phyloP scores from a whole-genome alignment of 2,113 vertebrate species.

The Malaclemys terrapin region DNA sequence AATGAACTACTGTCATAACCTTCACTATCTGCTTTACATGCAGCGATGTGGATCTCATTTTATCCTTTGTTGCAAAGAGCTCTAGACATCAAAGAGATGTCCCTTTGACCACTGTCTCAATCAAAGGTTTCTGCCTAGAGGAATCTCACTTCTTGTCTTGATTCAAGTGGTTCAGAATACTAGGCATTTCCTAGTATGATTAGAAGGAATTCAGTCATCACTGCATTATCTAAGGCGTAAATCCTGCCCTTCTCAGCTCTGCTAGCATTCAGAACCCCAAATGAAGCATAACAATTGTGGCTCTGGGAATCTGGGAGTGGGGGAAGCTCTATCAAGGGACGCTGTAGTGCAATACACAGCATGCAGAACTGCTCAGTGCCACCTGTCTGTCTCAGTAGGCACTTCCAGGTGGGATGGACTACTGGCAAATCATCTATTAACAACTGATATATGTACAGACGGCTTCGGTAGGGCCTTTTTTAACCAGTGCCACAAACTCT shows the following conservation, averaged over 20 bases:
- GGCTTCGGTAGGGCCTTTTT: slow-evolving; percentile 35
- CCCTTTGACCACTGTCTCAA: slow-evolving; percentile 63
- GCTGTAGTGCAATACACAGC: slow-evolving; percentile 3
- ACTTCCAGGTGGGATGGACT: background rate
- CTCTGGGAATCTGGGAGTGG: background rate
- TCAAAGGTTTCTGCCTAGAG: slow-evolving; percentile 48
- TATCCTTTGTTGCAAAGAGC: slow-evolving; percentile 62
- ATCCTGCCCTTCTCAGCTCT: slow-evolving; percentile 29
- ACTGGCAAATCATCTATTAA: background rate
- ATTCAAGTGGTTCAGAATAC: slow-evolving; percentile 43
- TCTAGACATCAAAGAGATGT: slow-evolving; percentile 64
- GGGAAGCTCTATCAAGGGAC: slow-evolving; percentile 24
- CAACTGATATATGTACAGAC: slow-evolving; percentile 48
- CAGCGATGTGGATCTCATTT: slow-evolving; percentile 24
- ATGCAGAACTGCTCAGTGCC: background rate
- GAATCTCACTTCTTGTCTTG: slow-evolving; percentile 5
- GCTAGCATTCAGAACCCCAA: slow-evolving; percentile 3
- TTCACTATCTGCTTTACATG: slow-evolving; percentile 35
- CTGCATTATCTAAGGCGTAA: slow-evolving; percentile 31
- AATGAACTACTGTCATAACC: slow-evolving; percentile 69
- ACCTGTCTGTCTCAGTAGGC: slow-evolving; percentile 22
- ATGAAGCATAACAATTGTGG: slow-evolving; percentile 54
- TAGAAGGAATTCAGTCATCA: slow-evolving; percentile 11
- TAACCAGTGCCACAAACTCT: background rate
- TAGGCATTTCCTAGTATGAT: slow-evolving; percentile 17